Conservation (phyloP, 2,113 vertebrate genomes). For the Takifugu flavidus region DNA sequence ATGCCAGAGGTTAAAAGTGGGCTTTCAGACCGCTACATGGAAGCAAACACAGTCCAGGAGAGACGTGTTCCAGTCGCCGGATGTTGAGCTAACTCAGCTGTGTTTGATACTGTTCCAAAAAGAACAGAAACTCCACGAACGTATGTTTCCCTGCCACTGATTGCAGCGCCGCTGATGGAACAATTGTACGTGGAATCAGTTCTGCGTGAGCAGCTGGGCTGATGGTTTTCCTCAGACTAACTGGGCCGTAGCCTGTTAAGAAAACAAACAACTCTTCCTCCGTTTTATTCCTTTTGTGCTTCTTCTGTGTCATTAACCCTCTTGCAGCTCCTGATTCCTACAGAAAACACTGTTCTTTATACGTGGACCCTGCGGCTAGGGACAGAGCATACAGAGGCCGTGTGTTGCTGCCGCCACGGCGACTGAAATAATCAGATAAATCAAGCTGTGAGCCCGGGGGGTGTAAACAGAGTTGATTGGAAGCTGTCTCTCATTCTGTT, state of each 20-base stretch:
- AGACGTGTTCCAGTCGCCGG: slow-evolving; percentile 28
- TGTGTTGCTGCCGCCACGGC: background rate
- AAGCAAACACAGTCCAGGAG: slow-evolving; percentile 18
- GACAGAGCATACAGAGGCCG: too few relatives aligned
- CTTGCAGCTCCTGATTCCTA: background rate
- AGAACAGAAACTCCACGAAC: slow-evolving; percentile 10
- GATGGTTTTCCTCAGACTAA: slow-evolving; percentile 3
- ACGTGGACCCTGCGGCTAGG: too few relatives aligned
- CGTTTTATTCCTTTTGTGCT: background rate
- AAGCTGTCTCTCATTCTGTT: slow-evolving; percentile 14
- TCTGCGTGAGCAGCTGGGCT: background rate
- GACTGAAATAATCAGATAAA: background rate
- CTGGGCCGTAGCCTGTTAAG: slow-evolving; percentile 5
- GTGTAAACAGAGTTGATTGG: background rate
- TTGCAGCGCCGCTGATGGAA: background rate
- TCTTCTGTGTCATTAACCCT: slow-evolving; percentile 6
- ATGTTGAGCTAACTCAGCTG: slow-evolving; percentile 21
- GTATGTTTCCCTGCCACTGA: slow-evolving; percentile 7
- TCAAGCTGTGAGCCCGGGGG: background rate
- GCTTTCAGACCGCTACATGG: slow-evolving; percentile 10
- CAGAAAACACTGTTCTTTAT: background rate
- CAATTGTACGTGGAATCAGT: background rate
- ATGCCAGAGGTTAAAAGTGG: slow-evolving; percentile 36
- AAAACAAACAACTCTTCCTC: slow-evolving; percentile 6
- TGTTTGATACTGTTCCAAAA: slow-evolving; percentile 15